Base-by-base conservation (phyloP, 1,140 invertebrate genomes). In the Hycleus cichorii region DNA sequence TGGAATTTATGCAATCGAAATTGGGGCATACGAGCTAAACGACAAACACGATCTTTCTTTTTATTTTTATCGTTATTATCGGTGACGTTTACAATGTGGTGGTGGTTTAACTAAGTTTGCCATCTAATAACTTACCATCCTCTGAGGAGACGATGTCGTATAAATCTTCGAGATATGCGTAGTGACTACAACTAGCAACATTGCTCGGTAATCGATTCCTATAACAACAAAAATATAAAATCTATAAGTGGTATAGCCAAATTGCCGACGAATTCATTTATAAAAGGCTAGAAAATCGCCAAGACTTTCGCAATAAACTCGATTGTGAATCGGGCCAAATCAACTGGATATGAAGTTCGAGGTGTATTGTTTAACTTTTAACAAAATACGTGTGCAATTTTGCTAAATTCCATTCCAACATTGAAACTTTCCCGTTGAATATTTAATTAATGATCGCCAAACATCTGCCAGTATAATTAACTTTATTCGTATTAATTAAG, bases 101-200 rank as follows among this genome's bases (percentile, higher is more conserved):
- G 18, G 18, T 18, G 18, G 18, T 18, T 18, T 18, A 18, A 18
- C 18, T 18, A 18, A 18, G 18, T 18, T 18, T 18, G 18, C 18
- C 18, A 42, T 10, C 40, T 42, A n/a, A 48, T 32, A 44, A 62
- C 58, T 62, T 63, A 71, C 69, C 64, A 43, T 53, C 40, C 40
- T 71, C 72, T 38, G 64, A 64, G 25, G 56, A 60, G 24, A 75
- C 62, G 9, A 72, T 65, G 57, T 76, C 75, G 53, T 72, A 76
- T 39, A 76, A 65, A 58, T 76, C 75, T 49, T 76, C 75, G 32
- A 76, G 60, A 62, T 75, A 76, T 9, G 74, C 74, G 57, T 76
- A 76, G 65, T 76, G 69, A 40, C 59, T 68, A 55, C 68, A 75
- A 53, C 58, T 62, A 4, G 59, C 68, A 4, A 76, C 69, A 54